Evolutionary conservation across 2,113 vertebrate species (phyloP).

Genomic region (Pantherophis guttatus): DNA sequence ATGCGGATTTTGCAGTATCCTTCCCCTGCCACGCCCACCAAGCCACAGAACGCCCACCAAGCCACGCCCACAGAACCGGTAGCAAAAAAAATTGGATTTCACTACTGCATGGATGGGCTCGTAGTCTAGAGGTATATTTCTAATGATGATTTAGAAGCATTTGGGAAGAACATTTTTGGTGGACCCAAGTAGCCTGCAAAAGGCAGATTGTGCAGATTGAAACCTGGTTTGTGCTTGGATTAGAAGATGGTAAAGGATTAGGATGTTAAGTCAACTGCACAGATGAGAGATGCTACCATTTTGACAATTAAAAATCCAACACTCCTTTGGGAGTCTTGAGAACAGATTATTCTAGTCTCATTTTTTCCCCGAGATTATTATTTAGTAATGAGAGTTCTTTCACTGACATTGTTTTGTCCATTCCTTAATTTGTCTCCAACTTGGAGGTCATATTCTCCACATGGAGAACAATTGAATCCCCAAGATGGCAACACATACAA

Average conservation of each 20-base stretch:
- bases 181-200: neutral
- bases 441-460: neutral
- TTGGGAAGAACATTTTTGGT: neutral
- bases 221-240: neutral
- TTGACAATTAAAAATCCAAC: neutral
- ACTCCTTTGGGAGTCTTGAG: neutral
- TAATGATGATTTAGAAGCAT: neutral
- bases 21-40: no score
- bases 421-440: neutral
- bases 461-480: neutral
- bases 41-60: no score
- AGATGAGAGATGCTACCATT: neutral
- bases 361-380: neutral
- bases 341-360: neutral
- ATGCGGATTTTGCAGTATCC: no score
- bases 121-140: neutral
- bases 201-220: neutral
- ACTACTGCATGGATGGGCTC: neutral
- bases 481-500: neutral
- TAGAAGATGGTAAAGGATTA: neutral
- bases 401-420: no score
- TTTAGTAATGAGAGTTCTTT: neutral
- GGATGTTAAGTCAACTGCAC: neutral
- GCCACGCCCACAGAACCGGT: no score
- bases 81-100: no score